Base-by-base conservation (phyloP, 2,113 vertebrate genomes). In the Lampris incognitus region DNA sequence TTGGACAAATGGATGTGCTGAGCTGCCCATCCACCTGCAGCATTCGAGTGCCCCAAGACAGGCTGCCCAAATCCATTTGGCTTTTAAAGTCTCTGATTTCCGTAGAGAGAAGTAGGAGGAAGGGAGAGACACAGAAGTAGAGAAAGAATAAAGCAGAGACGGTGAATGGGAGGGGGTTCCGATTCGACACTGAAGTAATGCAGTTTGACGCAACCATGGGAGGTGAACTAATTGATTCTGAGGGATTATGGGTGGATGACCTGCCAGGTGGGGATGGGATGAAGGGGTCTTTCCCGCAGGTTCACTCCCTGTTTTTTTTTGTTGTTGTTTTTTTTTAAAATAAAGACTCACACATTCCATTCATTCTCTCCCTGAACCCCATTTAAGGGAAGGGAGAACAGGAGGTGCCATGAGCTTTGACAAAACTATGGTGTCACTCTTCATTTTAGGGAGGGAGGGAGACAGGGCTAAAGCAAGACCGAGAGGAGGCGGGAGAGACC, bases 211-310 rank as follows among this genome's bases (percentile, higher is more conserved):
- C 83, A 83, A 85, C 75, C 24, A 54, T 62, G 88, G 87, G 86
- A 88, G 89, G 91, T 84, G 92, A 93, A 94, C 93, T 93, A 94
- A 94, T 93, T 91, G 92, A 94, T 93, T 93, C 60, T 80, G 85
- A 89, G 88, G 87, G 89, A 87, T 88, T 89, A 85, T 77, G 84
- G 87, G 88, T 87, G 90, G 87, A 91, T 76, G 86, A 87, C 86
- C 84, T 92, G 92, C 91, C 91, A 94, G 93, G 92, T 94, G 93
- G 67, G 84, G 68, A 75, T 57, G 81, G 74, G 78, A 72, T 78
- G 76, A 69, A 49, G 82, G 71, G 86, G 78, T 85, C 78, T 81
- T 86, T 84, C 79, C 85, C 59, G 73, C 76, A 69, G 36, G 24
- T 24, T 24, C 24, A 24, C 24, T 24, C 24, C 24, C 24, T 24